A percentile compares a stretch with the other conserved stretches of the same genome.
phyloP scores from a whole-genome alignment of 2,888 invertebrate genomes.

The Argynnis bischoffii region DNA sequence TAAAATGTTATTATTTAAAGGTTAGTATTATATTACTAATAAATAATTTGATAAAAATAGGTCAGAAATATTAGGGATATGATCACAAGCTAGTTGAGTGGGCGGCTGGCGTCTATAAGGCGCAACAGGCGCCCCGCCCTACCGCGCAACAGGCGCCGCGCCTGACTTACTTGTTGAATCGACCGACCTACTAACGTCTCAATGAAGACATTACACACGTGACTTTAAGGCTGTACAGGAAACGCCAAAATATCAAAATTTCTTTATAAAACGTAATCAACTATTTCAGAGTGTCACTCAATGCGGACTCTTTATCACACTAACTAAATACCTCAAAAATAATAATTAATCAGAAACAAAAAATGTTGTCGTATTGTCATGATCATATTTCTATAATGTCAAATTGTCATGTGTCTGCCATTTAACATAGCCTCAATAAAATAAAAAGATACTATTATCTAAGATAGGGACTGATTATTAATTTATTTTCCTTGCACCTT shows the following conservation, averaged over 20 bases:
- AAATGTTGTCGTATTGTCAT: no score
- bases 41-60: slow-evolving; percentile 51
- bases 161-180: slow-evolving; percentile 80
- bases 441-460: no score
- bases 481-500: no score
- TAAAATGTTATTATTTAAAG: background rate
- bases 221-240: slow-evolving; percentile 40
- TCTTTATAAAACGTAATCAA: no score
- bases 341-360: no score
- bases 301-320: no score
- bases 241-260: background rate
- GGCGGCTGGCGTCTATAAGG: slow-evolving; percentile 76
- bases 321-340: no score
- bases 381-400: no score
- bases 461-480: no score
- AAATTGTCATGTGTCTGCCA: no score
- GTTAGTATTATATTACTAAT: slow-evolving; percentile 3
- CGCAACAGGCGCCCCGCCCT: slow-evolving; percentile 75
- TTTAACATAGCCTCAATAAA: no score
- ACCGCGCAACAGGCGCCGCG: slow-evolving; percentile 75
- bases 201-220: slow-evolving; percentile 63
- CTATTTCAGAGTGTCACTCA: no score
- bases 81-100: slow-evolving; percentile 57
- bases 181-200: slow-evolving; percentile 80
- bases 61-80: slow-evolving; percentile 68